A percentile compares a stretch with the other conserved stretches of the same genome.
Conservation (phyloP, 2,113 vertebrate species). For the Seriola aureovittata region DNA sequence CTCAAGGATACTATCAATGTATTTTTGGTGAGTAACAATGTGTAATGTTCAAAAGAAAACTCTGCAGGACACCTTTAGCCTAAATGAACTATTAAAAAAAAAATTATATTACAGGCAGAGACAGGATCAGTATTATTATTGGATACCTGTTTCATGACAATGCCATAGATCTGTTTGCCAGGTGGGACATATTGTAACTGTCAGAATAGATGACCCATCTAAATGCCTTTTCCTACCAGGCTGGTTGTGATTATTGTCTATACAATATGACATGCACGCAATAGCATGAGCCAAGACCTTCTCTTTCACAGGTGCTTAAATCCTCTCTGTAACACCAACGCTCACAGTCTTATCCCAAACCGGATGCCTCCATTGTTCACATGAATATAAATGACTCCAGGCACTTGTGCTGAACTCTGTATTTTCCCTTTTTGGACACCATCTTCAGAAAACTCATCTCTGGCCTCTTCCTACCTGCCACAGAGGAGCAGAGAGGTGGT, state of each 20-base stretch:
- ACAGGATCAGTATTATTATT: no score
- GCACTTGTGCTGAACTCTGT: neutral
- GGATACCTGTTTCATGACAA: no score
- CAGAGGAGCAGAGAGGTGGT: slow-evolving; percentile 4
- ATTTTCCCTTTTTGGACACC: neutral
- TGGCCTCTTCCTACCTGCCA: slow-evolving; percentile 1
- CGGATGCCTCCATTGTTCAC: neutral
- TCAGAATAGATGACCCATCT: neutral
- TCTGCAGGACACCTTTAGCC: no score
- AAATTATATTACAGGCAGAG: no score
- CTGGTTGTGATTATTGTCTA: neutral
- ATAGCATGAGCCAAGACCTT: neutral
- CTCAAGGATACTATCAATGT: no score
- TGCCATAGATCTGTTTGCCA: no score
- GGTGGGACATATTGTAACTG: neutral
- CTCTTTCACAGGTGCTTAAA: neutral
- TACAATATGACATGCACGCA: neutral
- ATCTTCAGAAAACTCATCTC: slow-evolving; percentile 19
- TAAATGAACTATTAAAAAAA: no score
- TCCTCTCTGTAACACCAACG: neutral
- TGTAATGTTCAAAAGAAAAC: no score
- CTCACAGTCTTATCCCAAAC: neutral
- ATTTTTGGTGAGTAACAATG: no score
- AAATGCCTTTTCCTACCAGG: neutral
- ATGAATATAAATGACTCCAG: slow-evolving; percentile 9